Conservation (phyloP, 2,113 vertebrate genomes). For the Regulus satrapa region DNA sequence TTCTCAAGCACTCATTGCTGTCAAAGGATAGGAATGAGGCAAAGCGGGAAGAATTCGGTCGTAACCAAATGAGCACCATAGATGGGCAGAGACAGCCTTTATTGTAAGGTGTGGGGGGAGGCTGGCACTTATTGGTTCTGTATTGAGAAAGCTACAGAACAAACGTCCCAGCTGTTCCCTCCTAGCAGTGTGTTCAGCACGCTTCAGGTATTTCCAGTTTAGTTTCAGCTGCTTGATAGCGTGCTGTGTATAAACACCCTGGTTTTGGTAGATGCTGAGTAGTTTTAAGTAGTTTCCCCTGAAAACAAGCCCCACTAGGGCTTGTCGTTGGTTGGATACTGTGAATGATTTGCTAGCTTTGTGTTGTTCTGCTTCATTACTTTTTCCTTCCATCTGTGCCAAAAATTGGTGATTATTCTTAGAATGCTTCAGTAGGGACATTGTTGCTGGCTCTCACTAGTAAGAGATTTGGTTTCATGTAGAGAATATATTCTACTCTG, state of each 20-base stretch:
- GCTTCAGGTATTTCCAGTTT: neutral
- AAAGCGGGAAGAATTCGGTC: neutral
- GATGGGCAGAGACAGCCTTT: constrained; percentile 26
- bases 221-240: neutral
- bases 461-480: neutral
- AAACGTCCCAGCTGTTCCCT: neutral
- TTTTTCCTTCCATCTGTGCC: constrained; percentile 15
- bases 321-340: constrained; percentile 4
- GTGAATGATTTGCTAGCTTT: constrained; percentile 11
- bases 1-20: neutral
- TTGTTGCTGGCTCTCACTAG: neutral
- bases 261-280: neutral
- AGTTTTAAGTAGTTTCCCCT: neutral
- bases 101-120: constrained; percentile 13
- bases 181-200: neutral
- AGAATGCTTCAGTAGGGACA: neutral
- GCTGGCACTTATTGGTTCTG: neutral
- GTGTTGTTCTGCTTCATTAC: neutral
- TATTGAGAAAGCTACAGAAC: neutral
- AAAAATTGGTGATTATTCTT: constrained; percentile 30
- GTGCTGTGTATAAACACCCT: neutral
- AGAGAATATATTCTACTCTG: neutral
- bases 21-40: constrained; percentile 24
- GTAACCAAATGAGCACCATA: neutral
- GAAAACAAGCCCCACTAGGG: neutral